Conservation (phyloP, 2,888 invertebrate species). For the Willowsia nigromaculata region DNA sequence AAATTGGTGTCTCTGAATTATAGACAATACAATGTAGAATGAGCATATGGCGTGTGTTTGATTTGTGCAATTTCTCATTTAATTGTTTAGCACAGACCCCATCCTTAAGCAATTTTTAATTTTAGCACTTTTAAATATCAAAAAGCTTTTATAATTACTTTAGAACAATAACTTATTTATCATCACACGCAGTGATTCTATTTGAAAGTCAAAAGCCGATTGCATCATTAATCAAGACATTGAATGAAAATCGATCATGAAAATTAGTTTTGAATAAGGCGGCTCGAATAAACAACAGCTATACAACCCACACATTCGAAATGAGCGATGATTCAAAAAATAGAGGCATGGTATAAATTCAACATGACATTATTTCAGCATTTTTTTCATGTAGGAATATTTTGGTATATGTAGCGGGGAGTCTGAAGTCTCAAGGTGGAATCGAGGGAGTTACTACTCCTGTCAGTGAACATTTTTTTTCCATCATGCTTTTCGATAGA, state of each 20-base stretch:
- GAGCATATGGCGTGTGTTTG: background rate
- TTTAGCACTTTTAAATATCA: slow-evolving; percentile 41
- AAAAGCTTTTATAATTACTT: background rate
- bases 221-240: slow-evolving; percentile 25
- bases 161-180: slow-evolving; percentile 37
- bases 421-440: background rate
- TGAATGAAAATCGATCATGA: slow-evolving; percentile 31
- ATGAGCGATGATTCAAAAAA: background rate
- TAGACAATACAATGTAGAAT: background rate
- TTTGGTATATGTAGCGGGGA: background rate
- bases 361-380: background rate
- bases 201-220: slow-evolving; percentile 9
- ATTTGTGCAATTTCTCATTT: background rate
- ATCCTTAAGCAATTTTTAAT: background rate
- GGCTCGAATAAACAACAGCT: background rate
- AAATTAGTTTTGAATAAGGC: slow-evolving; percentile 19
- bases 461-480: slow-evolving; percentile 36
- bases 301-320: slow-evolving; percentile 1
- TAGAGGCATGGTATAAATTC: background rate
- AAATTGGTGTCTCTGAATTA: background rate
- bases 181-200: slow-evolving; percentile 6
- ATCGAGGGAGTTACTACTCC: slow-evolving; percentile 44
- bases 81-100: background rate
- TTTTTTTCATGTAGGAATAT: background rate
- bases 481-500: background rate